Conservation (phyloP, 1,140 invertebrate species). For the Temnothorax nylanderi region DNA sequence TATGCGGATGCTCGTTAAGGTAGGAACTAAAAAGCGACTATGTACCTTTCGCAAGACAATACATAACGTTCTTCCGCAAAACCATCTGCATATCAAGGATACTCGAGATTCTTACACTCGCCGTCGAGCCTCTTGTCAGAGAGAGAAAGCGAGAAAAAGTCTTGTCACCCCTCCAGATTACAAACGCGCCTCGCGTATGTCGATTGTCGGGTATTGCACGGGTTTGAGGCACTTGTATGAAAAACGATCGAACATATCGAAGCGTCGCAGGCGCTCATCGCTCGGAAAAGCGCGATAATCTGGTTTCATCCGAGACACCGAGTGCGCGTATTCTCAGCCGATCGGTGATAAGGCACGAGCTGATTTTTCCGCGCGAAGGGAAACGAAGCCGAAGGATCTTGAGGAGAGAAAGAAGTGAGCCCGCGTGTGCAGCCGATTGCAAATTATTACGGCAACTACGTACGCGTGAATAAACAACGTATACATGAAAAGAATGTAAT, state of each 20-base stretch:
- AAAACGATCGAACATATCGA: constrained; percentile 29
- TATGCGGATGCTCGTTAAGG: constrained; percentile 26
- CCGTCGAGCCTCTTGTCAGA: too few relatives aligned
- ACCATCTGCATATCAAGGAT: not conserved
- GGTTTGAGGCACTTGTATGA: not conserved
- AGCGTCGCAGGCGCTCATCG: constrained; percentile 30
- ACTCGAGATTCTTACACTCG: not conserved
- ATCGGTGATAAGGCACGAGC: constrained; percentile 19
- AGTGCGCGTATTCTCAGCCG: constrained; percentile 12
- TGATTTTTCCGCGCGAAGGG: constrained; percentile 25
- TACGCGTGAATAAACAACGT: constrained; percentile 19
- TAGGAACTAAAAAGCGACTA: constrained; percentile 18
- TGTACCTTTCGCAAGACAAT: not conserved
- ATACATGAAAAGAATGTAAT: not conserved
- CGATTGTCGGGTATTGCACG: not conserved
- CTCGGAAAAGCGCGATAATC: constrained; percentile 62
- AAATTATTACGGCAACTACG: not conserved
- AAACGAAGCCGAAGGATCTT: not conserved
- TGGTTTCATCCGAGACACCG: constrained; percentile 26
- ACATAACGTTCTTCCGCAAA: not conserved
- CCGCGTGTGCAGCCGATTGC: constrained; percentile 20
- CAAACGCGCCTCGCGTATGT: not conserved
- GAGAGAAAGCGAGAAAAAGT: constrained; percentile 4
- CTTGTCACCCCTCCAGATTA: not conserved
- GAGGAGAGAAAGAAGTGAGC: not conserved